Evolutionary conservation across 2,888 invertebrate species (phyloP).

Genomic region (Drepanosiphum platanoidis): DNA sequence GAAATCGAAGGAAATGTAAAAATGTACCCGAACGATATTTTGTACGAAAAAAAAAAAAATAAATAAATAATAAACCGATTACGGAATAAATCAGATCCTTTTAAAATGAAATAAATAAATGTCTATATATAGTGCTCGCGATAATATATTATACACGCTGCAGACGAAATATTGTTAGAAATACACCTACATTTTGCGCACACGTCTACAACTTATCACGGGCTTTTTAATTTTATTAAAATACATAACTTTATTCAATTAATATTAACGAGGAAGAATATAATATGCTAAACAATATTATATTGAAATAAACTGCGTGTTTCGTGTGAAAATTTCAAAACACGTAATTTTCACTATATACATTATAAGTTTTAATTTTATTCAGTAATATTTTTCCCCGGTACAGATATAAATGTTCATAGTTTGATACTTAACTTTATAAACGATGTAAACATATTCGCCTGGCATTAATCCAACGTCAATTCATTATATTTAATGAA

Average conservation of each 20-base stretch:
- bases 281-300: not conserved
- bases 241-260: slow-evolving; percentile 3
- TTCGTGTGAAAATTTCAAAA: slow-evolving; percentile 19
- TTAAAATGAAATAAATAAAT: not conserved
- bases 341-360: not conserved
- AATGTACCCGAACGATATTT: too few relatives aligned
- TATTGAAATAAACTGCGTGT: not conserved
- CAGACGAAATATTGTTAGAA: not conserved
- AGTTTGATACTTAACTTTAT: slow-evolving; percentile 55
- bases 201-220: not conserved
- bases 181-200: not conserved
- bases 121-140: not conserved
- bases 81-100: not conserved
- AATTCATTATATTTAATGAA: slow-evolving; percentile 59
- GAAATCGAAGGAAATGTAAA: not conserved
- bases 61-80: too few relatives aligned
- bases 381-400: slow-evolving; percentile 37
- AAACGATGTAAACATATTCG: slow-evolving; percentile 49
- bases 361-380: slow-evolving; percentile 28
- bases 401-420: slow-evolving; percentile 29
- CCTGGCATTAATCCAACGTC: slow-evolving; percentile 57
- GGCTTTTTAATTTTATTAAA: not conserved
- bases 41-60: not conserved
- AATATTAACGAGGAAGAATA: not conserved
- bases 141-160: not conserved